Evolutionary conservation across 2,797 vertebrate genomes (phyloP).

Genomic region (Pseudomugil tenellus): DNA sequence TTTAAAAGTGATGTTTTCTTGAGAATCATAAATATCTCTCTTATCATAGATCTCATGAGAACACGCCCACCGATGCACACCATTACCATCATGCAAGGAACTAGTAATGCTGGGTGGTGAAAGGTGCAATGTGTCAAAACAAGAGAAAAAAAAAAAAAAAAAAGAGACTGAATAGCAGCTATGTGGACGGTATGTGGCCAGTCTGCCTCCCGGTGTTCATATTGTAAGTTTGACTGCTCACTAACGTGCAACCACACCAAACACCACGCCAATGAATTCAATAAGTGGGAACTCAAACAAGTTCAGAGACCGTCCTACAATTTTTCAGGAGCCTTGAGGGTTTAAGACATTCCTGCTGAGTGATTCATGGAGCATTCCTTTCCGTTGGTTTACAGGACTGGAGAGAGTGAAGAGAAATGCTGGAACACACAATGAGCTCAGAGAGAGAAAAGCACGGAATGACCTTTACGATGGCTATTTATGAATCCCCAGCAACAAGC

Average conservation of each 20-base stretch:
- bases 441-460: neutral
- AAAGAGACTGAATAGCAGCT: conserved; percentile 26
- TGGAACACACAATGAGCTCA: neutral
- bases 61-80: neutral
- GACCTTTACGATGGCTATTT: conserved; percentile 27
- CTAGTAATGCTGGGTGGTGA: neutral
- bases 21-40: too few relatives aligned
- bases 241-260: neutral
- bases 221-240: neutral
- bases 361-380: conserved; percentile 2
- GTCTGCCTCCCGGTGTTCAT: neutral
- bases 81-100: neutral
- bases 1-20: too few relatives aligned
- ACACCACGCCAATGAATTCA: neutral
- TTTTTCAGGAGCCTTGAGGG: neutral
- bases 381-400: neutral
- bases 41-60: neutral
- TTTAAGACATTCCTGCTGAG: neutral
- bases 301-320: neutral
- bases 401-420: neutral
- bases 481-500: conserved; percentile 8
- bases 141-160: neutral
- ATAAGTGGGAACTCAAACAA: conserved; percentile 14
- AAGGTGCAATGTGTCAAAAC: too few relatives aligned
- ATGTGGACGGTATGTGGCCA: neutral